Evolutionary conservation across 2,113 vertebrate species (phyloP).

Genomic region (Conger conger): DNA sequence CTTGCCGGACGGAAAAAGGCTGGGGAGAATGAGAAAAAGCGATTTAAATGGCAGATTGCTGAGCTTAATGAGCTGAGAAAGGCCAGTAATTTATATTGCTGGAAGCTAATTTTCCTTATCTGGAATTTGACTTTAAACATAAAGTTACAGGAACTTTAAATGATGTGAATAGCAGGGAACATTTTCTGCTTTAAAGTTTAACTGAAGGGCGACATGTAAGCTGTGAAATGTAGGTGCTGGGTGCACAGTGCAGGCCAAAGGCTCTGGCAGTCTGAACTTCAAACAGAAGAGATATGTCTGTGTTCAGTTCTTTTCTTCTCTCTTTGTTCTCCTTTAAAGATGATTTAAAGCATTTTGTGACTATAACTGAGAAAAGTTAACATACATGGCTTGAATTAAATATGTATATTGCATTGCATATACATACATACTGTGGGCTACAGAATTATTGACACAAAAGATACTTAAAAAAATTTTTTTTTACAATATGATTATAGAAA

Average conservation of each 20-base stretch:
- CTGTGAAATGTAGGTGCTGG: not conserved
- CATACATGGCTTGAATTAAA: too few species aligned
- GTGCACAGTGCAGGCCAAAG: conserved; percentile 4
- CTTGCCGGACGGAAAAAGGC: conserved; percentile 5
- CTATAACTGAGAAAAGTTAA: not conserved
- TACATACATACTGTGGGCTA: too few species aligned
- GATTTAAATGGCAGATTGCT: conserved; percentile 28
- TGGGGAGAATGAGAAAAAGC: conserved; percentile 30
- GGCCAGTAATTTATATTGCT: conserved; percentile 30
- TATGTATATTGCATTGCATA: too few species aligned
- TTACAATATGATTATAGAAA: too few species aligned
- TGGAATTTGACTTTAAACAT: conserved; percentile 36
- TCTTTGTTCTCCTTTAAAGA: not conserved
- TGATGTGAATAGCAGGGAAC: conserved; percentile 24
- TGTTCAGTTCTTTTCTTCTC: not conserved
- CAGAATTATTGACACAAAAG: too few species aligned
- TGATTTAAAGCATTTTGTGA: not conserved
- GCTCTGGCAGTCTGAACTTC: not conserved
- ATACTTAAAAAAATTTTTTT: too few species aligned
- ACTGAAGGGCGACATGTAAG: conserved; percentile 16
- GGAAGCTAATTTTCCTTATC: conserved; percentile 38
- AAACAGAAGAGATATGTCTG: not conserved
- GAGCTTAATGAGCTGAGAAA: conserved; percentile 34
- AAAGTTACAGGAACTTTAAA: conserved; percentile 31
- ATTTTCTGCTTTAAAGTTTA: conserved; percentile 27